Evolutionary conservation across 2,888 invertebrate genomes (phyloP), one percentile per base, ranked within the genome.

Genomic region (Lysandra coridon): DNA sequence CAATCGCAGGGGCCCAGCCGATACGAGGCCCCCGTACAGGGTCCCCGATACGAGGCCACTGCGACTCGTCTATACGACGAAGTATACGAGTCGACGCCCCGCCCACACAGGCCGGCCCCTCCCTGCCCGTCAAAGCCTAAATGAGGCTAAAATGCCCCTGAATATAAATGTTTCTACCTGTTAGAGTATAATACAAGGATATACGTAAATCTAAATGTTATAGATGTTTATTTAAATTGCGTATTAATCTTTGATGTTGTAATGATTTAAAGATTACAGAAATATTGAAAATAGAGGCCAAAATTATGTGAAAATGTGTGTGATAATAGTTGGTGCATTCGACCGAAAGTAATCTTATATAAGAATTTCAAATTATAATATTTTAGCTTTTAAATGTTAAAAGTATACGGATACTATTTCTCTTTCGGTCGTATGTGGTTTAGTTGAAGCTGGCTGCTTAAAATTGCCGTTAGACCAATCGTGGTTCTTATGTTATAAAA

Each of bases 91-190:
- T 80, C 88, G 0, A 80, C 86, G 10, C 91, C 94, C n/a, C 88
- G 96, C 0, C 96, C 96, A 3, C 96, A 95, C 85, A 90, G 96
- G 0, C 96, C 96, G 4, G 96, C 96, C 0, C 96, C 96, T 0
- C 92, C 95, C 40, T 95, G 95, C 53, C 96, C 96, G 0, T 85
- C 85, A 4, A 85, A 87, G 57, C 91, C 88, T 49, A 89, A 90
- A 82, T 91, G 87, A 85, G 69, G 60, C 40, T 74, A 62, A 44
- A 69, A 57, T 30, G 7, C 60, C 12, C 1, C 23, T 5, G 12
- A 74, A 74, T 57, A 17, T 17, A 17, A 53, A 57, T 57, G 57
- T 57, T 57, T 17, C 10, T 2, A 49, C 3, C 10, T 12, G 49
- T 49, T 49, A 49, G 49, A 49, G 2, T 10, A 49, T 49, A 49